A percentile compares a stretch with the other conserved stretches of the same genome.
Conservation (phyloP, 2,888 invertebrate genomes). For the Cataglyphis cursor region DNA sequence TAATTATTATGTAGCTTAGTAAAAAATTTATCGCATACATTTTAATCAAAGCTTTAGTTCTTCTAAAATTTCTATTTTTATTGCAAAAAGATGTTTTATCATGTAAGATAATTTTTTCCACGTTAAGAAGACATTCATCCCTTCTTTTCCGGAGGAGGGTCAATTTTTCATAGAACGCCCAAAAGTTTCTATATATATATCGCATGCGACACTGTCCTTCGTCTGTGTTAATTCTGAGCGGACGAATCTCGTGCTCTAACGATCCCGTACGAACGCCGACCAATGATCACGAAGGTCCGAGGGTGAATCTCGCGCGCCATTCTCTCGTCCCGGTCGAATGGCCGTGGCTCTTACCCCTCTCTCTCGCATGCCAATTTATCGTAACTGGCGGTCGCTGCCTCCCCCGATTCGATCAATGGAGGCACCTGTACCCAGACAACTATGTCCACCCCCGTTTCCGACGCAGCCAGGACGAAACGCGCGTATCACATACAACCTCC, state of each 20-base stretch:
- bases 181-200: constrained; percentile 23
- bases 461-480: constrained; percentile 20
- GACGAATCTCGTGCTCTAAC: constrained; percentile 65
- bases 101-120: background rate
- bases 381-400: constrained; percentile 70
- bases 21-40: background rate
- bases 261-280: constrained; percentile 67
- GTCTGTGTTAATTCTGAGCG: constrained; percentile 58
- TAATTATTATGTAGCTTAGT: background rate
- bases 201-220: background rate
- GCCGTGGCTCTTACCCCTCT: constrained; percentile 74
- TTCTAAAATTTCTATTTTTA: background rate
- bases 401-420: constrained; percentile 77
- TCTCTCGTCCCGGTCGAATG: constrained; percentile 76
- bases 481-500: background rate
- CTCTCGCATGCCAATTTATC: constrained; percentile 65
- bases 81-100: background rate
- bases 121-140: background rate
- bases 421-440: constrained; percentile 70
- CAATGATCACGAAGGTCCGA: constrained; percentile 76
- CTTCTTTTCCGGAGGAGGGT: constrained; percentile 20
- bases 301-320: constrained; percentile 78
- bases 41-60: background rate
- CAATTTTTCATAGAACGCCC: constrained; percentile 62
- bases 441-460: constrained; percentile 57